A percentile compares a stretch with the other conserved stretches of the same genome.
Evolutionary conservation across 1,140 invertebrate genomes (phyloP).

Genomic region (Ips typographus): DNA sequence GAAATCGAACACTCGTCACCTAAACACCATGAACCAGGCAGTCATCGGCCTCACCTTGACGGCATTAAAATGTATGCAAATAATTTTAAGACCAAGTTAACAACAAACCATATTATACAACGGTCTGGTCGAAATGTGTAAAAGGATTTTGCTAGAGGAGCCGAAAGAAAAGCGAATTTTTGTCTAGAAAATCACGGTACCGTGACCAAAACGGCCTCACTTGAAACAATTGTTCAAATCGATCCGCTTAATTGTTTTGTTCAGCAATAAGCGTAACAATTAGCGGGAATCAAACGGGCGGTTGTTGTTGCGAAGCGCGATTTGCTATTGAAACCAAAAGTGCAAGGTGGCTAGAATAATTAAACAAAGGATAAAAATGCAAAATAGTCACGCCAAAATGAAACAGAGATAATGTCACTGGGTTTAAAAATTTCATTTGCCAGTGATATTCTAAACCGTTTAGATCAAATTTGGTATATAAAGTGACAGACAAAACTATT

Average conservation of each 20-base stretch:
- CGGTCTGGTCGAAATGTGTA: background rate
- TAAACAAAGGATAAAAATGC: background rate
- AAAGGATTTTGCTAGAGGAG: background rate
- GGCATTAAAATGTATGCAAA: background rate
- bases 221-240: constrained; percentile 17
- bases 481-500: too few species aligned
- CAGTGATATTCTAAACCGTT: too few species aligned
- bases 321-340: constrained; percentile 19
- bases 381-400: background rate
- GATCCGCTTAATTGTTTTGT: constrained; percentile 23
- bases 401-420: background rate
- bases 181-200: background rate
- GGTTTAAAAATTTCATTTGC: background rate
- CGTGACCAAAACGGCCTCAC: constrained; percentile 6
- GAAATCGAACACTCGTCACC: background rate
- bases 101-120: background rate
- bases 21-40: background rate
- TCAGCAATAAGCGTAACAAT: constrained; percentile 20
- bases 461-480: too few species aligned
- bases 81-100: background rate
- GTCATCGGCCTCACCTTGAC: background rate
- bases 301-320: constrained; percentile 5
- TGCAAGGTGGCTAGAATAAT: constrained; percentile 21
- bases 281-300: constrained; percentile 12
- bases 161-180: background rate